Percentiles rank a stretch among this genome's conserved stretches.
phyloP scores from a whole-genome alignment of 2,888 invertebrate genomes.

The Sarcophaga variegata region DNA sequence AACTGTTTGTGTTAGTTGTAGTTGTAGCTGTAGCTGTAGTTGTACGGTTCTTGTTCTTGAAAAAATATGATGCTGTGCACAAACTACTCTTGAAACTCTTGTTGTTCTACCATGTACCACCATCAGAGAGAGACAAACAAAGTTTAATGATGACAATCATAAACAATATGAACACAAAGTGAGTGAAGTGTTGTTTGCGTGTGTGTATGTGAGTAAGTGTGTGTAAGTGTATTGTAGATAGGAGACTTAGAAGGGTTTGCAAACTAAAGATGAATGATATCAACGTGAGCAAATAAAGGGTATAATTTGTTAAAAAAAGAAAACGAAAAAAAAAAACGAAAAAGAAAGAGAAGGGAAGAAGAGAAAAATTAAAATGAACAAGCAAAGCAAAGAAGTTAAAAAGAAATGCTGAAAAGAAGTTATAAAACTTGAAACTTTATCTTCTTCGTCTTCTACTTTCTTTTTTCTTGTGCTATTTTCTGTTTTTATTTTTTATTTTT shows the following conservation, averaged over 20 bases:
- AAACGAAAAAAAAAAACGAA: background rate
- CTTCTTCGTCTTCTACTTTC: background rate
- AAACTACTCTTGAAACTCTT: background rate
- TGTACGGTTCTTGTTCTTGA: background rate
- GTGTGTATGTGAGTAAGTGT: no score
- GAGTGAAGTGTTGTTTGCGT: background rate
- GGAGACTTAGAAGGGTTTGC: background rate
- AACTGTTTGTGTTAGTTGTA: background rate
- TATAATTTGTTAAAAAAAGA: background rate
- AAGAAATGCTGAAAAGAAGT: background rate
- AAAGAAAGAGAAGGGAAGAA: background rate
- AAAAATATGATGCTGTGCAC: background rate
- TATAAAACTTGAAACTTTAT: constrained; percentile 25
- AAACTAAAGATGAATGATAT: background rate
- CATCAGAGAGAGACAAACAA: background rate
- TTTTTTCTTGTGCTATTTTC: background rate
- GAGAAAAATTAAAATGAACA: background rate
- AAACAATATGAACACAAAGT: constrained; percentile 11
- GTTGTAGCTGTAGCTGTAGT: background rate
- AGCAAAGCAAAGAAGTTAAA: background rate
- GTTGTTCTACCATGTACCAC: no score
- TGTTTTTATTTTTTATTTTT: background rate
- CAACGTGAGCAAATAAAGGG: background rate
- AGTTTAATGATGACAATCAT: constrained; percentile 35
- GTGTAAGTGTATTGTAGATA: background rate